These are phyloP conservation scores for Corella eumyota DNA, from an alignment of 23 tunicate genomes.

Conservation along the genomic window DNA sequence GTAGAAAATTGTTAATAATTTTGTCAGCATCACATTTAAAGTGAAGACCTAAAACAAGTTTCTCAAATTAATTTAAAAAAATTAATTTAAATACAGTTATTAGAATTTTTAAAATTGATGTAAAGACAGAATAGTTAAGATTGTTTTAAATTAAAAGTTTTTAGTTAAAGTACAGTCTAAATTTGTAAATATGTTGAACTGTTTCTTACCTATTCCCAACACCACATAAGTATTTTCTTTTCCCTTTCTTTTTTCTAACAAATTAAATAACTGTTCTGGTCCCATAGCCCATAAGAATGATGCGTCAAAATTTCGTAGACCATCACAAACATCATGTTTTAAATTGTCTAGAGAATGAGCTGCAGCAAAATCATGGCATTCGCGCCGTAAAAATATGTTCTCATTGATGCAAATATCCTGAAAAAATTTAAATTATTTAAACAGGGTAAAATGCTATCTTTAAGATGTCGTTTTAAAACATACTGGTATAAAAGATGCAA, in stretches of 20 bases:
- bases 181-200: too few relatives aligned
- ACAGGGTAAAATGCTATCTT: too few relatives aligned
- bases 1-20: conserved; percentile 16
- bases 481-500: too few relatives aligned
- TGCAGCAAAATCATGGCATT: conserved; percentile 25
- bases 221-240: conserved; percentile 18
- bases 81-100: too few relatives aligned
- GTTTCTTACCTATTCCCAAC: conserved; percentile 36
- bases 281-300: too few relatives aligned
- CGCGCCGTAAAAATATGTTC: conserved; percentile 26
- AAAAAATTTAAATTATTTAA: too few relatives aligned
- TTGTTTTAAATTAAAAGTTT: too few relatives aligned
- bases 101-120: too few relatives aligned
- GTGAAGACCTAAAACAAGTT: conserved; percentile 20
- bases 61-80: too few relatives aligned
- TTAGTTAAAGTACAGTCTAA: too few relatives aligned
- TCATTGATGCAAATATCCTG: conserved; percentile 35
- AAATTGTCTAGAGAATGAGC: conserved; percentile 20
- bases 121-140: too few relatives aligned
- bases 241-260: conserved; percentile 7
- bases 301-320: conserved; percentile 20
- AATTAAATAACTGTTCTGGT: conserved; percentile 8
- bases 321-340: conserved; percentile 7
- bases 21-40: conserved; percentile 9
- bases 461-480: too few relatives aligned